phyloP scores from a whole-genome alignment of 2,888 invertebrate species.

The Platycheirus rosarum region DNA sequence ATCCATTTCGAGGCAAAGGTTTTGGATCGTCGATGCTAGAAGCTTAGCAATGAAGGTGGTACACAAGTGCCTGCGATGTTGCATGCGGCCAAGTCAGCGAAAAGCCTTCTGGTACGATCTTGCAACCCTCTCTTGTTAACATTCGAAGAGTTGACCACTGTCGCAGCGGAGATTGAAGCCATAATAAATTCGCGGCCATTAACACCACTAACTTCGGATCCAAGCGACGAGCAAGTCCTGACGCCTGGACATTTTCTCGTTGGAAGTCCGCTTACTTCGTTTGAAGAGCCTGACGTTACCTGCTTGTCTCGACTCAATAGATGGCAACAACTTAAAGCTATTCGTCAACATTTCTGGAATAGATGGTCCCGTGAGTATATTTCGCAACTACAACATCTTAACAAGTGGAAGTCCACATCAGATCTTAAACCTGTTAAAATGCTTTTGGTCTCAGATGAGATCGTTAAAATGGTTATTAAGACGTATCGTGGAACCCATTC shows the following conservation, averaged over 20 bases:
- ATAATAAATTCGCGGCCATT: slow-evolving; percentile 40
- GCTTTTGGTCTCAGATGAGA: slow-evolving; percentile 42
- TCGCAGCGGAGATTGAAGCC: slow-evolving; percentile 29
- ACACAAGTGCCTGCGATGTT: too few relatives aligned
- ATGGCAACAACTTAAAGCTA: slow-evolving; percentile 31
- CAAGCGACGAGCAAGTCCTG: slow-evolving; percentile 28
- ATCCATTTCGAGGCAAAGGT: slow-evolving; percentile 43
- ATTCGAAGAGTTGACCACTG: slow-evolving; percentile 14
- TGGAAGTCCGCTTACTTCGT: slow-evolving; percentile 19
- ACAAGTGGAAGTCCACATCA: slow-evolving; percentile 42
- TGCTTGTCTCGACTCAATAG: slow-evolving; percentile 10
- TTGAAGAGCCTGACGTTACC: background rate
- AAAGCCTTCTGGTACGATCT: slow-evolving; percentile 63
- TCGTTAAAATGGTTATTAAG: too few relatives aligned
- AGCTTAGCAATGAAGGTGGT: slow-evolving; percentile 40
- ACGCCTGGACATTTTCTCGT: slow-evolving; percentile 42
- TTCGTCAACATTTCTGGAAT: slow-evolving; percentile 50
- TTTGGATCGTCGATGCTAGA: slow-evolving; percentile 62
- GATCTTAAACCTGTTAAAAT: slow-evolving; percentile 6
- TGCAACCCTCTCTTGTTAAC: slow-evolving; percentile 22
- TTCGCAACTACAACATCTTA: slow-evolving; percentile 20
- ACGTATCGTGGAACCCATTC: too few relatives aligned
- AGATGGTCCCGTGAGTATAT: too few relatives aligned
- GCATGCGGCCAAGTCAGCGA: too few relatives aligned
- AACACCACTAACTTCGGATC: slow-evolving; percentile 26